Conservation (phyloP, 2,113 vertebrate genomes). For the Xiphophorus couchianus region DNA sequence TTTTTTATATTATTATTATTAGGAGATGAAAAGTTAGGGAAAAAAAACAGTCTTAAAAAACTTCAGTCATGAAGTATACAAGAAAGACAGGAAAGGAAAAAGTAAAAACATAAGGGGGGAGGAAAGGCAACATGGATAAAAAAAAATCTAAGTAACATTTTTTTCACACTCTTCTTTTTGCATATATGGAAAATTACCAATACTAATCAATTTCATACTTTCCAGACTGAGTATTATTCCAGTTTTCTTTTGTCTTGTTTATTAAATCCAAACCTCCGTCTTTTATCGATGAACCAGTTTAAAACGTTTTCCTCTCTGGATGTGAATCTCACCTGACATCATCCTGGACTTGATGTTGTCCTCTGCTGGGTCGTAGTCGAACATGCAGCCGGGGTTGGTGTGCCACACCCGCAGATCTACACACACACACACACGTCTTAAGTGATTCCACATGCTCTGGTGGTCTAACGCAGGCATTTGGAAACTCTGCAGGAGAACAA, state of each 20-base stretch:
- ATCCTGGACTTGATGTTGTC: conserved; percentile 99
- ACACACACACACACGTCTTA: background rate
- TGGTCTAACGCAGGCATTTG: background rate
- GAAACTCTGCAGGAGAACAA: background rate
- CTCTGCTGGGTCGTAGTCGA: conserved; percentile 98
- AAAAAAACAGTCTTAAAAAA: background rate
- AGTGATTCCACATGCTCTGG: background rate
- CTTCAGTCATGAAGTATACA: too few species aligned
- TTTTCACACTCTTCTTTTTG: too few species aligned
- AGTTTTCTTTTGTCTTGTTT: background rate
- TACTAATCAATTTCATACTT: background rate
- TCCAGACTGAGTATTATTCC: background rate
- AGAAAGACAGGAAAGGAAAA: too few species aligned
- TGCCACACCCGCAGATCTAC: conserved; percentile 95
- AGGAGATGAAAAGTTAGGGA: conserved; percentile 25
- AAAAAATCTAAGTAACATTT: too few species aligned
- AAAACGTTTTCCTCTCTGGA: too few species aligned
- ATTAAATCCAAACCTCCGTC: background rate
- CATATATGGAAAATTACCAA: background rate
- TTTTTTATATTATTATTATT: conserved; percentile 26
- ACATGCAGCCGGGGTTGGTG: conserved; percentile 97
- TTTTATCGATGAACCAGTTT: too few species aligned
- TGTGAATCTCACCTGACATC: conserved; percentile 86
- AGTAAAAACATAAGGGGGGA: too few species aligned
- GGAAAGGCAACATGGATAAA: too few species aligned